Percentiles rank a stretch among this genome's conserved stretches.
Evolutionary conservation across 2,113 vertebrate species (phyloP).

Genomic region (Oxyura jamaicensis): DNA sequence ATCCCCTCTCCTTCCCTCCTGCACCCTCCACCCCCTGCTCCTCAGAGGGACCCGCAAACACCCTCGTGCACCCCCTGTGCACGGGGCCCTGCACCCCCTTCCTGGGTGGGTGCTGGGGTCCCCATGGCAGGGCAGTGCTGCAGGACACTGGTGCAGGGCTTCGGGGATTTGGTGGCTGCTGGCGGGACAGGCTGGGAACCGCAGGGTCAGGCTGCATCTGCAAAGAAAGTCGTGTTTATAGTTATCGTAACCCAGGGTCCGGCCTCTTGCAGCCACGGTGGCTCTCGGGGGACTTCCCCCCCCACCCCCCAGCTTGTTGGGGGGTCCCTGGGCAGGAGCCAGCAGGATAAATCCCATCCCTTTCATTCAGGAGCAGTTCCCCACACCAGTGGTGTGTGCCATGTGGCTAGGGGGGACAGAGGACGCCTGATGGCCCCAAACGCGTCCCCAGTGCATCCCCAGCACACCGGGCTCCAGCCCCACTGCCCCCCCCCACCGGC

Average conservation of each 20-base stretch:
- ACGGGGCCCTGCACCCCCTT: not conserved
- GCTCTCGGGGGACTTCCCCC: not conserved
- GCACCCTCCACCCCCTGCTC: not conserved
- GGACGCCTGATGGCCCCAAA: fast-evolving
- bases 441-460: not conserved
- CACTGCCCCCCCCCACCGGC: not conserved
- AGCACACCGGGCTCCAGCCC: not conserved
- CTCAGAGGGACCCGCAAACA: not conserved
- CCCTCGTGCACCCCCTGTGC: not conserved
- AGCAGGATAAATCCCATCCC: not conserved
- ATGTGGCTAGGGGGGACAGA: not conserved
- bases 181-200: not conserved
- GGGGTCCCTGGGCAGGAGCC: not conserved
- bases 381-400: not conserved
- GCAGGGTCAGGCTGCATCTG: slow-evolving; percentile 9
- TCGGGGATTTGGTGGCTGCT: not conserved
- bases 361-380: fast-evolving
- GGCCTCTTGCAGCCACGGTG: fast-evolving
- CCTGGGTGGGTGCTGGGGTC: not conserved
- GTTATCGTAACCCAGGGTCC: not conserved
- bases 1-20: not conserved
- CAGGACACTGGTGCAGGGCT: not conserved
- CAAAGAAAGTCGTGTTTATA: not conserved
- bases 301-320: fast-evolving
- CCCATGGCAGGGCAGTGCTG: fast-evolving